Percentiles rank a stretch among this genome's conserved stretches.
Evolutionary conservation across 2,113 vertebrate genomes (phyloP).

Genomic region (Capreolus pygargus): DNA sequence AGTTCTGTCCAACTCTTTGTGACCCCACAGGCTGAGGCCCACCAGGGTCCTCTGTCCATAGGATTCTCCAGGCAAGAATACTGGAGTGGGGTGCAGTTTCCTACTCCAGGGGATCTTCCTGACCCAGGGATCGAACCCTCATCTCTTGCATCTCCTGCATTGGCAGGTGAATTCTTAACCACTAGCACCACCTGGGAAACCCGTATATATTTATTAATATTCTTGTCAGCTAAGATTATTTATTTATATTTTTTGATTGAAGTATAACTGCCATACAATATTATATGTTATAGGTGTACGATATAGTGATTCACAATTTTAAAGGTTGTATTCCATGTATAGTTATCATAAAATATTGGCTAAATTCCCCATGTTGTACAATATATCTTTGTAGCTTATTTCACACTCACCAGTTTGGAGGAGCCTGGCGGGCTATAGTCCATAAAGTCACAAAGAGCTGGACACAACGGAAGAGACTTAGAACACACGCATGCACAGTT

Average conservation of each 20-base stretch:
- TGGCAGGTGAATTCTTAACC: background rate
- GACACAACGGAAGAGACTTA: background rate
- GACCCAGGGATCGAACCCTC: background rate
- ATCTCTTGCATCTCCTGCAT: background rate
- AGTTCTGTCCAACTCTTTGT: background rate
- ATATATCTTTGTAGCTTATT: background rate
- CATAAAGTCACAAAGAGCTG: background rate
- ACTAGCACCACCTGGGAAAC: background rate
- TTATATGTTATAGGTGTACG: background rate
- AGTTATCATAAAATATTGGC: background rate
- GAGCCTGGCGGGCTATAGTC: background rate
- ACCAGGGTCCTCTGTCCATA: background rate
- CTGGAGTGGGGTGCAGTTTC: background rate
- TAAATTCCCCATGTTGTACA: background rate
- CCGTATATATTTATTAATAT: background rate
- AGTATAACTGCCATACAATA: background rate
- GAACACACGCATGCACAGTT: rapidly evolving
- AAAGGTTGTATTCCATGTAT: too few relatives aligned
- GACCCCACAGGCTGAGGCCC: background rate
- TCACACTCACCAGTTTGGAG: background rate
- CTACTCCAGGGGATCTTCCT: background rate
- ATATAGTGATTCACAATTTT: too few relatives aligned
- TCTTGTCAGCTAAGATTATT: background rate
- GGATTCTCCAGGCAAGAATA: background rate
- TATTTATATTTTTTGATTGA: background rate